phyloP scores from a whole-genome alignment of 2,797 vertebrate genomes.

The Capromys pilorides region DNA sequence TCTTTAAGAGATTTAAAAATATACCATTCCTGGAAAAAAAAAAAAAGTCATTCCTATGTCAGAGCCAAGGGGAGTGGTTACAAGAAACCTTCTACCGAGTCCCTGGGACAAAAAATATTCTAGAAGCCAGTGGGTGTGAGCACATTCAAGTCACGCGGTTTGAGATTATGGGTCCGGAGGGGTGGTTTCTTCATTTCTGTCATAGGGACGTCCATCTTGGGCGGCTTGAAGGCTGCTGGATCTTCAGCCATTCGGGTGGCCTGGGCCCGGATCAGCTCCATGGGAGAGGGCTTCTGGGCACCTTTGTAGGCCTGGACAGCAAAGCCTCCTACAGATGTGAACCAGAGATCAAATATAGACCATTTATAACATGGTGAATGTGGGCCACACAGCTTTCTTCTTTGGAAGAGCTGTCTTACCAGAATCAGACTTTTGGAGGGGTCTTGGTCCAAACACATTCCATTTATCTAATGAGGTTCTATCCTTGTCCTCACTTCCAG shows the following conservation, averaged over 20 bases:
- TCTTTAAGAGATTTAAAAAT: no score
- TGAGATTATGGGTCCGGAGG: slow-evolving; percentile 91
- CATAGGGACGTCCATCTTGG: slow-evolving; percentile 93
- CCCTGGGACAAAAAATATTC: no score
- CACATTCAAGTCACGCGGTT: slow-evolving; percentile 94
- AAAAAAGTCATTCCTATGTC: no score
- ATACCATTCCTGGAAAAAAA: no score
- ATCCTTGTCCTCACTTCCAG: slow-evolving; percentile 81
- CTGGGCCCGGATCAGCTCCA: slow-evolving; percentile 95
- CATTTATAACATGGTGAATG: fast-evolving
- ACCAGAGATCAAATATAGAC: neutral
- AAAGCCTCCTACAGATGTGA: slow-evolving; percentile 88
- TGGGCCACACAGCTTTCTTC: neutral
- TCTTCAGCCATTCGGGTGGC: slow-evolving; percentile 88
- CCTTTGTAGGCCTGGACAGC: slow-evolving; percentile 93
- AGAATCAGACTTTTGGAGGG: slow-evolving; percentile 87
- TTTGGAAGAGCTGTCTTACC: slow-evolving; percentile 76
- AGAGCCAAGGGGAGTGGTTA: no score
- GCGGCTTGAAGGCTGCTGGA: slow-evolving; percentile 86
- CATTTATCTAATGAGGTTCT: slow-evolving; percentile 84
- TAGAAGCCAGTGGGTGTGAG: slow-evolving; percentile 89
- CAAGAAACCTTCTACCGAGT: no score
- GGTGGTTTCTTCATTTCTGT: slow-evolving; percentile 88
- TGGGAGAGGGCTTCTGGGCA: slow-evolving; percentile 94
- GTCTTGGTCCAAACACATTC: slow-evolving; percentile 86